A percentile compares a stretch with the other conserved stretches of the same genome.
Conservation (phyloP, 2,888 invertebrate genomes). For the Hydrotaea cyrtoneurina region DNA sequence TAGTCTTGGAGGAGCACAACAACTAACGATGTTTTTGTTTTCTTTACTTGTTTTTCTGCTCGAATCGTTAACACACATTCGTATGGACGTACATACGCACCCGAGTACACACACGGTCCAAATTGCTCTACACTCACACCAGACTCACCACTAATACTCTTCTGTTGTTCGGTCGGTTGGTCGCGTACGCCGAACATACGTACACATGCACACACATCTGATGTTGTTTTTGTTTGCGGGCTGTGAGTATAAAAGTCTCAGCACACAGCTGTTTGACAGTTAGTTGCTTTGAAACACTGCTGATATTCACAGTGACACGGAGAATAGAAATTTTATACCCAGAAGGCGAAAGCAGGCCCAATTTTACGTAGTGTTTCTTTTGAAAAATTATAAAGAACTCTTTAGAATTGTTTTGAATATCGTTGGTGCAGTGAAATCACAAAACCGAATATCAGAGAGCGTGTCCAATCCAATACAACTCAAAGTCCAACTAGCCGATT, state of each 20-base stretch:
- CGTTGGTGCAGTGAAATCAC: constrained; percentile 5
- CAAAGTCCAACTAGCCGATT: constrained; percentile 53
- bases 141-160: constrained; percentile 13
- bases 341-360: not conserved
- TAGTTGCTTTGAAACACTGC: constrained; percentile 66
- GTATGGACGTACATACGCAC: not conserved
- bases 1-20: constrained; percentile 51
- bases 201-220: constrained; percentile 15
- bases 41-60: constrained; percentile 28
- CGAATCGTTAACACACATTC: constrained; percentile 18
- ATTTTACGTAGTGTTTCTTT: constrained; percentile 34
- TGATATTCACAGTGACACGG: constrained; percentile 60
- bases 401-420: constrained; percentile 33
- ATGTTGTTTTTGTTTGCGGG: constrained; percentile 34
- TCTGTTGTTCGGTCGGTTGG: constrained; percentile 16
- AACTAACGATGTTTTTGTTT: constrained; percentile 58
- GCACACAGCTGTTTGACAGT: constrained; percentile 60
- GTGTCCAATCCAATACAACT: constrained; percentile 50
- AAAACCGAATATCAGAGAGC: constrained; percentile 61
- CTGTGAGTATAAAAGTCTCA: constrained; percentile 62
- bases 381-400: constrained; percentile 23
- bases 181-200: constrained; percentile 29
- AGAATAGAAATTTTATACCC: constrained; percentile 11
- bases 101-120: constrained; percentile 1
- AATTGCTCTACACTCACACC: constrained; percentile 24